Conservation (phyloP, 2,113 vertebrate species). For the Lamprotornis superbus region DNA sequence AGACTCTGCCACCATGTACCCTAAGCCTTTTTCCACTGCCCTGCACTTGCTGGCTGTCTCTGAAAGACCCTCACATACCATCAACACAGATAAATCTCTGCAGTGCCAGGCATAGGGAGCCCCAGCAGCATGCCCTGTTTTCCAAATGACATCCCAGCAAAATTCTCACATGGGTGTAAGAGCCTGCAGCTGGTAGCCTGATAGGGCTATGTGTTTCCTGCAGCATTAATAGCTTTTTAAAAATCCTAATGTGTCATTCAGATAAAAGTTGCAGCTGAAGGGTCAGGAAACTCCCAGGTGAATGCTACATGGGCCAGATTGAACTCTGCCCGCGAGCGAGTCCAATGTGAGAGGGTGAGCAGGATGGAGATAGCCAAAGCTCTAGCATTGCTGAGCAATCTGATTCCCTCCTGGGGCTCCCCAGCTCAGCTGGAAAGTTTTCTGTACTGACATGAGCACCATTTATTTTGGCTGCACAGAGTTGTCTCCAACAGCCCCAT, state of each 20-base stretch:
- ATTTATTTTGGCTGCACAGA: slow-evolving; percentile 4
- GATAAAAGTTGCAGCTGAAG: neutral
- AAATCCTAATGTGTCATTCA: neutral
- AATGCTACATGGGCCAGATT: neutral
- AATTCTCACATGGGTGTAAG: neutral
- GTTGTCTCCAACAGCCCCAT: neutral
- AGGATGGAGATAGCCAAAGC: neutral
- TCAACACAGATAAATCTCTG: neutral
- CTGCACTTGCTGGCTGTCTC: neutral
- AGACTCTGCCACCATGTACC: neutral
- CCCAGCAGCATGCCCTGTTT: rapidly evolving
- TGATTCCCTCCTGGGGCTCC: neutral
- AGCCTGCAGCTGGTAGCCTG: neutral
- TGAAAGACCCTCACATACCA: neutral
- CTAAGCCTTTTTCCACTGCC: neutral
- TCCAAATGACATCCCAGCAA: neutral
- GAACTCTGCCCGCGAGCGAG: rapidly evolving
- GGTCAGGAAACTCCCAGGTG: neutral
- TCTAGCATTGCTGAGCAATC: neutral
- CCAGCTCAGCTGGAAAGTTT: neutral
- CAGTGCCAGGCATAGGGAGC: neutral
- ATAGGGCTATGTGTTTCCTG: neutral
- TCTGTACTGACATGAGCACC: neutral
- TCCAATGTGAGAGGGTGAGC: neutral
- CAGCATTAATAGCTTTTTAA: neutral